Evolutionary conservation across 2,797 vertebrate species (phyloP).

Genomic region (Leuciscus waleckii): DNA sequence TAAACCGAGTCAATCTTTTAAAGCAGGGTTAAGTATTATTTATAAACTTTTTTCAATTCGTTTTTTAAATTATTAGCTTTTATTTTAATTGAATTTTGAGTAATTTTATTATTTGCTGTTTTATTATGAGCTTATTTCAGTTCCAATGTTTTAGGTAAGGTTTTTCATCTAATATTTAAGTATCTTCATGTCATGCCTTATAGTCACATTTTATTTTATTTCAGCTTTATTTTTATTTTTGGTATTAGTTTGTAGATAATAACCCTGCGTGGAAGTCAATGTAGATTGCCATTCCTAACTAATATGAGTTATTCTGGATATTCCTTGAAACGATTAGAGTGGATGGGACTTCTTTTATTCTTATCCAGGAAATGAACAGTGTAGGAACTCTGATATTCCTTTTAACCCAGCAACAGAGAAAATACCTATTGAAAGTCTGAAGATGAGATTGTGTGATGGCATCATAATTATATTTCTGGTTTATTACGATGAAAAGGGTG

Average conservation of each 20-base stretch:
- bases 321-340: too few relatives aligned
- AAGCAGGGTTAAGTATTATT: not conserved
- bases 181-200: not conserved
- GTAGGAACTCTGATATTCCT: not conserved
- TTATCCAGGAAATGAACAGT: not conserved
- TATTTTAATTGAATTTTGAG: not conserved
- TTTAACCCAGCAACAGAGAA: not conserved
- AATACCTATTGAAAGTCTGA: not conserved
- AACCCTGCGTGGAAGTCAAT: not conserved
- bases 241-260: not conserved
- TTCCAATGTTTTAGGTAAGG: not conserved
- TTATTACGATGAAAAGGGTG: constrained; percentile 11
- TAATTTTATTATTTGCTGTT: not conserved
- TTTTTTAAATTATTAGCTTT: not conserved
- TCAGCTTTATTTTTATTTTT: not conserved
- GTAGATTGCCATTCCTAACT: not conserved
- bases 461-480: constrained; percentile 5
- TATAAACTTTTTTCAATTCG: too few relatives aligned
- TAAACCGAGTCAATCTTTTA: not conserved
- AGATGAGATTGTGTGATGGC: not conserved
- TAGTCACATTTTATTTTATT: not conserved
- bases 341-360: not conserved
- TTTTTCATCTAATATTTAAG: not conserved
- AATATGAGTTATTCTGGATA: not conserved
- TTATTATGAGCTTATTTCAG: not conserved